Evolutionary conservation across 2,113 vertebrate species (phyloP).

Genomic region (Colistium nudipinnis): DNA sequence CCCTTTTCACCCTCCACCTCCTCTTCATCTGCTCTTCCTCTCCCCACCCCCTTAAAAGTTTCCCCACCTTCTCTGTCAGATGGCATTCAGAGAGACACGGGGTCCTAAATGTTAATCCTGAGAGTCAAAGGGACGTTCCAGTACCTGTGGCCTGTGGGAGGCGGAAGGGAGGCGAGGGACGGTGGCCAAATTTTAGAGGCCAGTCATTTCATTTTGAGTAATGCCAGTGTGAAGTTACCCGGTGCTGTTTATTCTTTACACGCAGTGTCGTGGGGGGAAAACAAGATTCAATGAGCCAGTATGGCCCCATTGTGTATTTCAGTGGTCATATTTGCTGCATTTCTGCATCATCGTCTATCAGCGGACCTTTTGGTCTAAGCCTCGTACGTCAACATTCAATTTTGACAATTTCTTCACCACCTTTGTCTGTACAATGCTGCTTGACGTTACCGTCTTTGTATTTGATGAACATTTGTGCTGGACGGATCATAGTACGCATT

Average conservation of each 20-base stretch:
- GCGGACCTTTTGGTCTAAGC: not conserved
- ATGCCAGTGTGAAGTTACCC: not conserved
- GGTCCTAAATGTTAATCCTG: constrained; percentile 8
- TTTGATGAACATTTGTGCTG: too few relatives aligned
- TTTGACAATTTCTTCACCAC: not conserved
- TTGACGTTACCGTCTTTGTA: too few relatives aligned
- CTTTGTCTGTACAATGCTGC: not conserved
- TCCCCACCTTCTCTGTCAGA: constrained; percentile 30
- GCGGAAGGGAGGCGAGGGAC: too few relatives aligned
- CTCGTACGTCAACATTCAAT: not conserved
- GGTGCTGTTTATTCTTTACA: not conserved
- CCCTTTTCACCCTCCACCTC: constrained; percentile 2
- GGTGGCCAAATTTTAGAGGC: not conserved
- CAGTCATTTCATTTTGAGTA: not conserved
- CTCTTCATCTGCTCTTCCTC: constrained; percentile 7
- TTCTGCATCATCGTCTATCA: not conserved
- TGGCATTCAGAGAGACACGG: constrained; percentile 46
- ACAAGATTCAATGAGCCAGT: not conserved
- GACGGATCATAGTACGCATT: too few relatives aligned
- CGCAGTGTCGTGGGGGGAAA: not conserved
- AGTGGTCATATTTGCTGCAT: not conserved
- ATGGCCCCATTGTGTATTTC: not conserved
- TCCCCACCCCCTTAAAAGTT: not conserved
- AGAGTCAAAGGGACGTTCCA: not conserved
- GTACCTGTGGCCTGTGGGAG: too few relatives aligned